These are phyloP conservation scores for Pterostichus niger DNA, from an alignment of 2,888 invertebrate genomes.

Conservation along the genomic window DNA sequence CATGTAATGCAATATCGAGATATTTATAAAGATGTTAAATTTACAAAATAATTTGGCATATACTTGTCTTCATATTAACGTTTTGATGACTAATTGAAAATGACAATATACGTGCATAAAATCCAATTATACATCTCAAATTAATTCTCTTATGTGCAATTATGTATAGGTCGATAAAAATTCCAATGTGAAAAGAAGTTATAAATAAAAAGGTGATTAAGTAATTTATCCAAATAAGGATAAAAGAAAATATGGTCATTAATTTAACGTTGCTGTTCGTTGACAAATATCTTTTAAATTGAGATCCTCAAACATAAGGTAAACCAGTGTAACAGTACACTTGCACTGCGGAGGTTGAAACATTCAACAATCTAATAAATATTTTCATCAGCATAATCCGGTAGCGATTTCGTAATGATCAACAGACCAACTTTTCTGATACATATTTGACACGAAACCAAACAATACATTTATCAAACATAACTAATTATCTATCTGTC, in stretches of 20 bases:
- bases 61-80: too few species aligned
- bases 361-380: not conserved
- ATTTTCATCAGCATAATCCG: not conserved
- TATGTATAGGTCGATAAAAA: too few species aligned
- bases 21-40: too few species aligned
- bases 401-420: conserved; percentile 8
- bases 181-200: too few species aligned
- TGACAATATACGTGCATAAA: too few species aligned
- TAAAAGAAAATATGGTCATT: conserved; percentile 5
- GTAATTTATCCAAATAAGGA: conserved; percentile 22
- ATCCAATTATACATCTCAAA: too few species aligned
- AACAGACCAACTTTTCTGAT: not conserved
- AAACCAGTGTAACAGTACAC: not conserved
- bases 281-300: not conserved
- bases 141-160: too few species aligned
- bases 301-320: not conserved
- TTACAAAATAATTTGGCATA: too few species aligned
- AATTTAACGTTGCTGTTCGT: not conserved
- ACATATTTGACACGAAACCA: not conserved
- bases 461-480: conserved; percentile 51
- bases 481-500: conserved; percentile 50
- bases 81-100: too few species aligned
- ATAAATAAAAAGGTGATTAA: not conserved
- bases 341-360: conserved; percentile 2
- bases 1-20: too few species aligned